Conservation (phyloP, 2,113 vertebrate species). For the Miniopterus natalensis region DNA sequence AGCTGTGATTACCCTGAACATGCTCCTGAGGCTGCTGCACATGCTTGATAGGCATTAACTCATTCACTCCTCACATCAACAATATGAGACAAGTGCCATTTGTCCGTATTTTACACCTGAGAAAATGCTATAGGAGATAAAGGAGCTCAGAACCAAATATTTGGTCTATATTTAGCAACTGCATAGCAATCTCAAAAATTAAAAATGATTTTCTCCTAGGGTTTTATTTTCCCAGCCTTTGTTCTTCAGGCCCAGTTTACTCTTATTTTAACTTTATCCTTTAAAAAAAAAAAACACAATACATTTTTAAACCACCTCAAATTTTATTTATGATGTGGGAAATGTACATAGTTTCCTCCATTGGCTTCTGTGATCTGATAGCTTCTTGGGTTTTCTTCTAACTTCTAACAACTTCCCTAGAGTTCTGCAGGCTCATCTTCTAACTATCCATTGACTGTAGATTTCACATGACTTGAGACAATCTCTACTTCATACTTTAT, state of each 20-base stretch:
- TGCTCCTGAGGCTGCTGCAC: not conserved
- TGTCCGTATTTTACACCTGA: not conserved
- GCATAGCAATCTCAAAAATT: not conserved
- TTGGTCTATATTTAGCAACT: not conserved
- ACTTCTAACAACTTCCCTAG: not conserved
- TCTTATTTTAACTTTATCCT: not conserved
- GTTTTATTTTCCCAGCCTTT: not conserved
- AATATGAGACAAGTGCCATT: not conserved
- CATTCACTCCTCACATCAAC: not conserved
- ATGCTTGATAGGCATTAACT: not conserved
- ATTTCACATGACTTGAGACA: not conserved
- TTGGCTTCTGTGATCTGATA: not conserved
- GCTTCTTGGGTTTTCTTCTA: not conserved
- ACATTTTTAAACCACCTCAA: not conserved
- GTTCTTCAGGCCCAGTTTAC: not conserved
- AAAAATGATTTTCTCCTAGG: not conserved
- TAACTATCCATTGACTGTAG: not conserved
- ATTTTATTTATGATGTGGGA: not conserved
- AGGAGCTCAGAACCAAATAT: not conserved
- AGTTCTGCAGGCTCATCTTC: not conserved
- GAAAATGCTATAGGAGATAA: not conserved
- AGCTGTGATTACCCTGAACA: too few species aligned
- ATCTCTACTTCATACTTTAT: not conserved
- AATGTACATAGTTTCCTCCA: not conserved
- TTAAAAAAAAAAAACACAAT: not conserved